phyloP scores from a whole-genome alignment of 2,797 vertebrate species.

The Coregonus ussuriensis region DNA sequence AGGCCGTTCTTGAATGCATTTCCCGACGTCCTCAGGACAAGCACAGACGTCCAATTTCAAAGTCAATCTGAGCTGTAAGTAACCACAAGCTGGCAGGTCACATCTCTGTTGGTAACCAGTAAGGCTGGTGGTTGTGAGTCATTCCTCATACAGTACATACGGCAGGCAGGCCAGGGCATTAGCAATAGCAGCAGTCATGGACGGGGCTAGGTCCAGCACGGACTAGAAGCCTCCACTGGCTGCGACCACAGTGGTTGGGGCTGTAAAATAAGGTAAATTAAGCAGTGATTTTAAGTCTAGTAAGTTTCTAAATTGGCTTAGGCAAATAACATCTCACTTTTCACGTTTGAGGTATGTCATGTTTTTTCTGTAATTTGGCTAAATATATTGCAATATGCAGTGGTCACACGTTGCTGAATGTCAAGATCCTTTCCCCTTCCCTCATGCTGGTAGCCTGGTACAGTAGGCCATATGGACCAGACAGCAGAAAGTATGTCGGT shows the following conservation, averaged over 20 bases:
- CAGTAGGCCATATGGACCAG: background rate
- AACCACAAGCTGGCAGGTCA: slow-evolving; percentile 69
- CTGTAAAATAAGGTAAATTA: slow-evolving; percentile 53
- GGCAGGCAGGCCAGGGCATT: slow-evolving; percentile 52
- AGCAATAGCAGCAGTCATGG: slow-evolving; percentile 32
- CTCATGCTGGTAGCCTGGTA: slow-evolving; percentile 37
- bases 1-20: no score
- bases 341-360: slow-evolving; percentile 25
- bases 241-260: slow-evolving; percentile 43
- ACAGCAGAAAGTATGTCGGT: background rate
- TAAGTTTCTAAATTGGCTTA: slow-evolving; percentile 45
- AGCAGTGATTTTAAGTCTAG: slow-evolving; percentile 50
- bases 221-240: slow-evolving; percentile 31
- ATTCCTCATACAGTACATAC: slow-evolving; percentile 45
- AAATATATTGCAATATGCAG: slow-evolving; percentile 39
- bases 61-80: slow-evolving; percentile 27
- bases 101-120: slow-evolving; percentile 58
- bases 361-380: slow-evolving; percentile 42
- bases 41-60: no score
- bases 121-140: slow-evolving; percentile 73
- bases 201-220: slow-evolving; percentile 38
- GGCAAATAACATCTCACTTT: slow-evolving; percentile 29
- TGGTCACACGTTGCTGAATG: background rate
- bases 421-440: slow-evolving; percentile 31
- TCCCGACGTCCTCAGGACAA: no score